Evolutionary conservation across 2,888 invertebrate genomes (phyloP), one percentile per base, ranked within the genome.

Genomic region (Diogma glabrata): DNA sequence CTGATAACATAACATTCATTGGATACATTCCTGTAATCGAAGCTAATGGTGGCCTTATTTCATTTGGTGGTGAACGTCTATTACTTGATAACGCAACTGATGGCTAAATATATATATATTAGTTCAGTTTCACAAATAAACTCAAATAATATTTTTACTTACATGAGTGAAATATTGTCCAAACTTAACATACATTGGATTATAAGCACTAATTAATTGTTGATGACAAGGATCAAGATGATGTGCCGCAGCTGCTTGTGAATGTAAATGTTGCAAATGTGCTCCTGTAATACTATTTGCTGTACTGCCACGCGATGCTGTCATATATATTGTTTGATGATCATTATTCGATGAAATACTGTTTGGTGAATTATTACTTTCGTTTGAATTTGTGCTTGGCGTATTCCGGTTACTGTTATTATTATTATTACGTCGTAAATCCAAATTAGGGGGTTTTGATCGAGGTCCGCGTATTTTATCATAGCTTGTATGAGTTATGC

Each of bases 121-220:
- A 2, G n/a, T n/a, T 3, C 10, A 19, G 20, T 50, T 28, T 52
- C 49, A 40, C 7, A 17, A 43, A 36, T 8, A 36, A 36, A 36
- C 8, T n/a, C 36, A n/a, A n/a, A n/a, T n/a, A n/a, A n/a, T n/a
- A n/a, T n/a, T n/a, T 4, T 19, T 19, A 58, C 66, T 64, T 60
- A 70, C 70, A 59, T 70, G 69, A 53, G 70, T 64, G 59, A 67
- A 69, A 62, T 69, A 69, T 52, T 69, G 65, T 52, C 69, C 69
- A 56, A 69, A 70, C 63, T 70, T 70, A 45, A 70, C 61, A 58
- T 69, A 70, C 54, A 70, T 67, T 71, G 72, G 55, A 73, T 77
- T 61, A 68, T 75, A 54, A 67, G 74, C 60, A 69, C 78, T 61
- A 69, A 78, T 57, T 67, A 70, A 57, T 67, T 74, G 19, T 67